Conservation (phyloP, 2,113 vertebrate genomes). For the Pelecanoides urinatrix region DNA sequence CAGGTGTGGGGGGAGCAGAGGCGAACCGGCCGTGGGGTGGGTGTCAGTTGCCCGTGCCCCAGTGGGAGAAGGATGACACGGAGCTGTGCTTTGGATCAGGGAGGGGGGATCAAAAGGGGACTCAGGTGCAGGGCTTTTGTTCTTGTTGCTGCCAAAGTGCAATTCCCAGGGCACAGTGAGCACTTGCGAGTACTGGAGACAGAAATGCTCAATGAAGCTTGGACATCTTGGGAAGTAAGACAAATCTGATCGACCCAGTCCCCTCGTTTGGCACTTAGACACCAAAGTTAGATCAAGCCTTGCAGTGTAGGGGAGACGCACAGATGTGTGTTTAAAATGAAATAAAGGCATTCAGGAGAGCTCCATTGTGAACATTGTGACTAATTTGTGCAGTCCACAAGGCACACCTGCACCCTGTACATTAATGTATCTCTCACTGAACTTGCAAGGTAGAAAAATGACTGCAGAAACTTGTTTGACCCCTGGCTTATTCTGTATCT, state of each 20-base stretch:
- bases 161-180: not conserved
- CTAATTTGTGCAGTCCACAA: not conserved
- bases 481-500: not conserved
- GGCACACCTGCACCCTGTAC: not conserved
- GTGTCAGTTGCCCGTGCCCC: not conserved
- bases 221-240: not conserved
- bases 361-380: not conserved
- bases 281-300: not conserved
- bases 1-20: not conserved
- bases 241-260: not conserved
- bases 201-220: not conserved
- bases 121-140: not conserved
- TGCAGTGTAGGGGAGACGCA: not conserved
- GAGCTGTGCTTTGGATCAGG: not conserved
- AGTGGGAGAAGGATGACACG: not conserved
- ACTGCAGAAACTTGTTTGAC: not conserved
- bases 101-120: not conserved
- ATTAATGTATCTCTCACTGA: not conserved
- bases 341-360: not conserved
- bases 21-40: fast-evolving
- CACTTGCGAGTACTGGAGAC: not conserved
- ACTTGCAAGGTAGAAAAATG: not conserved
- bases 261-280: fast-evolving
- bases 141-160: not conserved
- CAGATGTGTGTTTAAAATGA: not conserved